Base-by-base conservation (phyloP, 1,140 invertebrate genomes). In the Caenorhabditis latens region DNA sequence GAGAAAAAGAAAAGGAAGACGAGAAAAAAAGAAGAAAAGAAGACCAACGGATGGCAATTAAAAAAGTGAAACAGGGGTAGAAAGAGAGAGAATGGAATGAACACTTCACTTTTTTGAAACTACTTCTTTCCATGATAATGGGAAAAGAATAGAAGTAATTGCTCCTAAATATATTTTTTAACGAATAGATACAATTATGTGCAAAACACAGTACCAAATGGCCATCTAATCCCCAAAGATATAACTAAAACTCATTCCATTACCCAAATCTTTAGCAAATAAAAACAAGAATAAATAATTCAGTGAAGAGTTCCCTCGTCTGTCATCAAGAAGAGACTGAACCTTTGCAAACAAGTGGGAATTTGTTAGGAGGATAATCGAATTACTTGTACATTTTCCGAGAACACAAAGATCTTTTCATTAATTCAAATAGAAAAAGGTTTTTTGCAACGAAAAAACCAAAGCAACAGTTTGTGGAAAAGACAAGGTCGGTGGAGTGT, bases 381-480 rank as follows among this genome's bases (percentile, higher is more conserved):
- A 63, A 63, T 63, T 58, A 58, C 21, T n/a, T 16, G 16, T 11
- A 53, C 16, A 53, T 53, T 53, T 53, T 21, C 57, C 5, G 57
- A 58, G 57, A 21, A 58, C 4, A 58, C n/a, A 7, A n/a, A n/a
- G n/a, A n/a, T 14, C 9, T 16, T 53, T 14, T 14, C 50, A 14
- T 11, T 53, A 11, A 8, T 8, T n/a, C 57, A 24, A 63, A 32
- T 32, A 32, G 7, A 7, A 9, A 11, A 21, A 63, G 6, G 57
- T 21, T 8, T 8, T n/a, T 58, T 14, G 16, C n/a, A 4, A 8
- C 14, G 7, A 58, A 19, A 50, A 21, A 50, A 11, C 50, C 5
- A 50, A 79, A 32, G 71, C 46, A 79, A 79, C 71, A 79, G 71
- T 79, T 50, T 79, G 46, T 24, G 46, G 40, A n/a, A 46, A 24